Evolutionary conservation across 2,888 invertebrate genomes (phyloP).

Genomic region (Sesia apiformis): DNA sequence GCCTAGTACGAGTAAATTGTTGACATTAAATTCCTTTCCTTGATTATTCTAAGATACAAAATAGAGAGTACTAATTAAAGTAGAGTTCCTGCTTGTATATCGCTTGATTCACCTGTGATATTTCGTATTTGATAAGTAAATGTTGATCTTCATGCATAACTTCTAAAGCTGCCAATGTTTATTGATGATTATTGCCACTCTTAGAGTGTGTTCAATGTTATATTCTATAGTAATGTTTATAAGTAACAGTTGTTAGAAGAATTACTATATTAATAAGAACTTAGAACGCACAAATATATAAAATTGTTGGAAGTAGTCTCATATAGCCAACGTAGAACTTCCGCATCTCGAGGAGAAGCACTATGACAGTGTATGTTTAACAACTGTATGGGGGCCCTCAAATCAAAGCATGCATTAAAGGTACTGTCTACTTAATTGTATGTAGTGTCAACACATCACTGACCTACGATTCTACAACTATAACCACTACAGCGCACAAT

Average conservation of each 20-base stretch:
- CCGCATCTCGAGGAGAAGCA: background rate
- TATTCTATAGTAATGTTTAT: slow-evolving; percentile 21
- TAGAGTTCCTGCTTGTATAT: slow-evolving; percentile 69
- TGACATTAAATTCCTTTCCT: slow-evolving; percentile 19
- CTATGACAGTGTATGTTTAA: slow-evolving; percentile 22
- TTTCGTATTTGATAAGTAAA: slow-evolving; percentile 41
- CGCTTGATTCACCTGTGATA: slow-evolving; percentile 70
- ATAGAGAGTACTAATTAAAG: background rate
- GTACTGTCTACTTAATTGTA: slow-evolving; percentile 25
- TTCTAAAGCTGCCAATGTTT: slow-evolving; percentile 45
- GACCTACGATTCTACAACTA: too few species aligned
- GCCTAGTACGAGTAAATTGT: slow-evolving; percentile 46
- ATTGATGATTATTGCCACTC: slow-evolving; percentile 30
- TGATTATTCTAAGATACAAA: slow-evolving; percentile 11
- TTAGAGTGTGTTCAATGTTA: slow-evolving; percentile 42
- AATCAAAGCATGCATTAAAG: slow-evolving; percentile 58
- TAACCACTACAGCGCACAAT: too few species aligned
- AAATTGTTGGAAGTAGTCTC: slow-evolving; percentile 4
- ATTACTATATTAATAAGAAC: slow-evolving; percentile 17
- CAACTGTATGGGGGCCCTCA: slow-evolving; percentile 67
- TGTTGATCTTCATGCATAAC: slow-evolving; percentile 39
- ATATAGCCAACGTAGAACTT: slow-evolving; percentile 1
- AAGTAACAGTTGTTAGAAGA: slow-evolving; percentile 17
- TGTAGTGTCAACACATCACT: too few species aligned
- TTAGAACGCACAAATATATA: slow-evolving; percentile 22